Conservation (phyloP, 2,888 invertebrate species). For the Empis stercorea region DNA sequence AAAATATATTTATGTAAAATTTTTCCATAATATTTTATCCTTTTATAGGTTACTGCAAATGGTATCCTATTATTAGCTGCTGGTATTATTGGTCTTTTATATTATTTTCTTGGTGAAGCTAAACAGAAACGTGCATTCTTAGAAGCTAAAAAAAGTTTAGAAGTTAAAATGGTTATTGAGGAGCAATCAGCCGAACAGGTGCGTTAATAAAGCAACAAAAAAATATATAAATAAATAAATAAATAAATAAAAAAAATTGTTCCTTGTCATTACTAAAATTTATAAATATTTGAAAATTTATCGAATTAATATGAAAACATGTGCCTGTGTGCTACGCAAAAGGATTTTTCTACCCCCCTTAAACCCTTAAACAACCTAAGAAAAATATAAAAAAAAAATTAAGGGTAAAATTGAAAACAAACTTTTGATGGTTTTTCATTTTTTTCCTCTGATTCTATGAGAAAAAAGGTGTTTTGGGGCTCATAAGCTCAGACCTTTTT, state of each 20-base stretch:
- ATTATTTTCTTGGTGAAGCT: constrained; percentile 64
- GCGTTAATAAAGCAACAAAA: constrained; percentile 10
- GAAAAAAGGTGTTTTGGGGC: too few species aligned
- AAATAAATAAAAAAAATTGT: background rate
- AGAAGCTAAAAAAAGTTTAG: constrained; percentile 80
- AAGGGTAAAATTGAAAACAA: too few species aligned
- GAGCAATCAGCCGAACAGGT: constrained; percentile 90
- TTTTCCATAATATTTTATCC: background rate
- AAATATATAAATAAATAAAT: too few species aligned
- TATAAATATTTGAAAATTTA: background rate
- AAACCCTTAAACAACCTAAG: too few species aligned
- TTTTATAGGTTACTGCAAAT: constrained; percentile 59
- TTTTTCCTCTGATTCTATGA: too few species aligned
- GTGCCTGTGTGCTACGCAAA: too few species aligned
- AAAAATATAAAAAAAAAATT: too few species aligned
- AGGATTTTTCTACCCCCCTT: too few species aligned
- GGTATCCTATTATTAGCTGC: constrained; percentile 56
- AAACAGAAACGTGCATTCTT: constrained; percentile 80
- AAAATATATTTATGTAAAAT: background rate
- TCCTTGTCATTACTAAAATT: background rate
- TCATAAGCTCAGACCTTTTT: too few species aligned
- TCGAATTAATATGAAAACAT: background rate
- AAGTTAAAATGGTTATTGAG: constrained; percentile 84
- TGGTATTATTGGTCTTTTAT: constrained; percentile 59
- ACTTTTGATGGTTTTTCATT: too few species aligned